Conservation (phyloP, 2,797 vertebrate species). For the Sciurus vulgaris region DNA sequence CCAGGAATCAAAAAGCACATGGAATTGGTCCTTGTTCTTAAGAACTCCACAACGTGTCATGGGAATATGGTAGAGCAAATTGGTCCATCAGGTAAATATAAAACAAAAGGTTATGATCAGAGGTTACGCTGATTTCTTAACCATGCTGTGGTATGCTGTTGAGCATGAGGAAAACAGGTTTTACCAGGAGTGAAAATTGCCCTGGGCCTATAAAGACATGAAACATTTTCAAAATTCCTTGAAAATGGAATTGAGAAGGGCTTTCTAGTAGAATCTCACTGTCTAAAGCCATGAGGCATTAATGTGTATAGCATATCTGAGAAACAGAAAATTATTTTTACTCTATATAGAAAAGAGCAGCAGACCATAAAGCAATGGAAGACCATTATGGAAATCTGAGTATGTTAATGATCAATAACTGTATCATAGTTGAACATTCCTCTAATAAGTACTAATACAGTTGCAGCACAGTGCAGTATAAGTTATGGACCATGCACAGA, state of each 20-base stretch:
- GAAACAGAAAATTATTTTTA: neutral
- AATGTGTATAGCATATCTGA: neutral
- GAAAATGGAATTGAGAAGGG: neutral
- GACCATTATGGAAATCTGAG: neutral
- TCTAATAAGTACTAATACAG: neutral
- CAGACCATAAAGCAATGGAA: neutral
- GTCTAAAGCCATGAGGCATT: neutral
- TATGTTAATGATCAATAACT: neutral
- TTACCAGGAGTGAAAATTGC: neutral
- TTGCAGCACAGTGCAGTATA: neutral
- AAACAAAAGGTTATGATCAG: slow-evolving; percentile 2
- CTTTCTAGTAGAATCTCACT: neutral
- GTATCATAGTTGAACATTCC: neutral
- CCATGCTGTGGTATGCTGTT: neutral
- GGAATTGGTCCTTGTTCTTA: neutral
- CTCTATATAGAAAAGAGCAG: neutral
- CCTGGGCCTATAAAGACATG: neutral
- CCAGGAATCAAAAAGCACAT: neutral
- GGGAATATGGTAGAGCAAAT: neutral
- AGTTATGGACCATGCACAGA: neutral
- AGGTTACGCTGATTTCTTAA: neutral
- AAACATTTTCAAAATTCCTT: neutral
- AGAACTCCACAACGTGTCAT: neutral
- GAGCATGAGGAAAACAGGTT: neutral
- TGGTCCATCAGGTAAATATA: neutral